phyloP scores from a whole-genome alignment of 2,113 vertebrate genomes.

The Pipra filicauda region DNA sequence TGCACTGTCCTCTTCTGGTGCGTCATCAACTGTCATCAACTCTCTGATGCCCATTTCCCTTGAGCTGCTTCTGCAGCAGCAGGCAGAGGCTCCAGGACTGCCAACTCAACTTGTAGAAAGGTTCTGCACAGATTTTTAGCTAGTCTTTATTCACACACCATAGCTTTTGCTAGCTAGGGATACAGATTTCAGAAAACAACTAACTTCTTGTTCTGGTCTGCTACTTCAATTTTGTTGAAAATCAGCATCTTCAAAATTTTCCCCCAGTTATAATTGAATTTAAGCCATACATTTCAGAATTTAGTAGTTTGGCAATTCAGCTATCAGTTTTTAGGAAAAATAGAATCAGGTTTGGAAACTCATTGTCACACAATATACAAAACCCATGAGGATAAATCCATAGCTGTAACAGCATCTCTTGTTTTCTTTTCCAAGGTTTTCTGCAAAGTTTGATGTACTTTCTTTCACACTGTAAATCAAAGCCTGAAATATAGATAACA shows the following conservation, averaged over 20 bases:
- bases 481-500: not conserved
- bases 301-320: not conserved
- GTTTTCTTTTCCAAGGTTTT: not conserved
- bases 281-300: not conserved
- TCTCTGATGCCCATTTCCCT: not conserved
- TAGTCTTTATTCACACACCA: not conserved
- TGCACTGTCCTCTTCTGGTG: not conserved
- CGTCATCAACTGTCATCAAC: rapidly evolving
- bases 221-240: not conserved
- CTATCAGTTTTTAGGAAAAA: constrained; percentile 14
- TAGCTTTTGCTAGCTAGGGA: not conserved
- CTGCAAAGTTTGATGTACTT: not conserved
- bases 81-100: not conserved
- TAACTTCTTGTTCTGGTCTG: not conserved
- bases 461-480: not conserved
- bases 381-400: not conserved
- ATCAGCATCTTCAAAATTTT: not conserved
- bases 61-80: not conserved
- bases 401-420: not conserved
- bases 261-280: not conserved
- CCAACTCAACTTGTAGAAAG: not conserved
- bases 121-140: not conserved
- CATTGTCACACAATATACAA: not conserved
- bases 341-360: not conserved
- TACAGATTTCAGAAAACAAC: not conserved